A percentile compares a stretch with the other conserved stretches of the same genome.
These are phyloP conservation scores for Pachyrhynchus sulphureomaculatus DNA, from an alignment of 1,140 invertebrate species.

Conservation along the genomic window DNA sequence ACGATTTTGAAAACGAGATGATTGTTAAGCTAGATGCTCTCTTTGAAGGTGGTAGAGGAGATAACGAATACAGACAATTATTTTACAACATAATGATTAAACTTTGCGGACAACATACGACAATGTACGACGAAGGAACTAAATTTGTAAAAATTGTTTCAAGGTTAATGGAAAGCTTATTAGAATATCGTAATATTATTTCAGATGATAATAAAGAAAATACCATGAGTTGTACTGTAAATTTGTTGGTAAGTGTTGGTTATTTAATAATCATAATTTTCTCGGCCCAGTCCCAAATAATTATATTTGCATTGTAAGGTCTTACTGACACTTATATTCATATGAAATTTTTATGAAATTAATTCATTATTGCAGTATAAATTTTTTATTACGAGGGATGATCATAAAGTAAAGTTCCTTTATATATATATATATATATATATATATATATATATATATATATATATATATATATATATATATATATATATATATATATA, in stretches of 20 bases:
- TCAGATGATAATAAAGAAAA: slow-evolving; percentile 83
- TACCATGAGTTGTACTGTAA: slow-evolving; percentile 88
- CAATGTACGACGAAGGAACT: slow-evolving; percentile 67
- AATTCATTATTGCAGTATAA: no score
- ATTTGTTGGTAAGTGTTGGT: slow-evolving; percentile 73
- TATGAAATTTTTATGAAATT: no score
- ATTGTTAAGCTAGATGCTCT: slow-evolving; percentile 89
- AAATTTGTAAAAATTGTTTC: slow-evolving; percentile 76
- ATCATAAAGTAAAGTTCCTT: no score
- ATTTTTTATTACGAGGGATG: no score
- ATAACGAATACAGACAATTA: slow-evolving; percentile 72
- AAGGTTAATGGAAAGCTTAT: slow-evolving; percentile 74
- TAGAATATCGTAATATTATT: slow-evolving; percentile 82
- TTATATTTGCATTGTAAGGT: no score
- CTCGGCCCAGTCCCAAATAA: no score
- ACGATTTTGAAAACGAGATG: slow-evolving; percentile 88
- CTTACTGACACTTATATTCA: no score
- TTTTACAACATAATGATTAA: slow-evolving; percentile 73
- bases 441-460: no score
- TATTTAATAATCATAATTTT: no score
- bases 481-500: no score
- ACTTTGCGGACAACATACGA: slow-evolving; percentile 69
- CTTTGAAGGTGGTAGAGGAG: slow-evolving; percentile 78
- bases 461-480: no score
- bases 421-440: no score